These are phyloP conservation scores for Hydropsyche betteni DNA, from an alignment of 2,888 invertebrate genomes.

Conservation along the genomic window DNA sequence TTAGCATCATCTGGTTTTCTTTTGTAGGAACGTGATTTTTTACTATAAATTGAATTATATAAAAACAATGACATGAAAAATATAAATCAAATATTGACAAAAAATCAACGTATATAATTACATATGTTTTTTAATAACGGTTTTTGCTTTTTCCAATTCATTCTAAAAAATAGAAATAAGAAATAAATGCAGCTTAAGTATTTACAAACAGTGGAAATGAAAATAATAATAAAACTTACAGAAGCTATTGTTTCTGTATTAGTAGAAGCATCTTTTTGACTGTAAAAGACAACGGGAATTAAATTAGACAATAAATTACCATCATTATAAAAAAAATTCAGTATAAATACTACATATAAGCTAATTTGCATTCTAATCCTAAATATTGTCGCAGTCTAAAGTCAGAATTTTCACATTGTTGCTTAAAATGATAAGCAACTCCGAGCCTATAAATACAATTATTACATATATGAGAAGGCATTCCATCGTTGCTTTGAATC, in stretches of 20 bases:
- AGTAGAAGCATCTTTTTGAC: conserved; percentile 65
- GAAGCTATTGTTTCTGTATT: conserved; percentile 65
- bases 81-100: not conserved
- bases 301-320: too few relatives aligned
- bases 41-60: conserved; percentile 35
- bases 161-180: conserved; percentile 54
- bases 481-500: conserved; percentile 66
- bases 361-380: conserved; percentile 60
- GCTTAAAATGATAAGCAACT: conserved; percentile 71
- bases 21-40: conserved; percentile 61
- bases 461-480: conserved; percentile 70
- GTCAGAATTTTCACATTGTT: conserved; percentile 70
- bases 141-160: conserved; percentile 40
- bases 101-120: conserved; percentile 2
- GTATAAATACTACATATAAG: conserved; percentile 55
- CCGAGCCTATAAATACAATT: conserved; percentile 71
- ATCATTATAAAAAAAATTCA: not conserved
- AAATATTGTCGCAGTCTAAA: conserved; percentile 67
- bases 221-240: conserved; percentile 49
- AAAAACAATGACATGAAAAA: not conserved
- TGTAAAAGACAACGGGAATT: conserved; percentile 54
- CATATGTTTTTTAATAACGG: conserved; percentile 39
- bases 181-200: conserved; percentile 55
- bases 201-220: conserved; percentile 39
- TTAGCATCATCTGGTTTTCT: conserved; percentile 68